A percentile compares a stretch with the other conserved stretches of the same genome.
Conservation (phyloP, 2,888 invertebrate genomes). For the Bimastos eiseni region DNA sequence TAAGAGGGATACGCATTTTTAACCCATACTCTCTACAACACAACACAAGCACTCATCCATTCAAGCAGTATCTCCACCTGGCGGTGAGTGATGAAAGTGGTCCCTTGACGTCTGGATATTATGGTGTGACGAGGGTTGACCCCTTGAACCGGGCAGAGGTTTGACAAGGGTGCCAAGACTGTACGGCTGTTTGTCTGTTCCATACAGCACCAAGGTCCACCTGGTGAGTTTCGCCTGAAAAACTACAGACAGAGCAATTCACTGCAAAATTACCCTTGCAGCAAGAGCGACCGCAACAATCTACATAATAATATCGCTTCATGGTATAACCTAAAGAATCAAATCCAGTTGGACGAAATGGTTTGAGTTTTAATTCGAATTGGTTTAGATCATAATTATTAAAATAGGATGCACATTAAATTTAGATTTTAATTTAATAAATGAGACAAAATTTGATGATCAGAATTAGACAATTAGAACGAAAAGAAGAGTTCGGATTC, state of each 20-base stretch:
- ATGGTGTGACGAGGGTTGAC: not conserved
- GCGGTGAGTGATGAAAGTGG: not conserved
- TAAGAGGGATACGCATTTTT: too few species aligned
- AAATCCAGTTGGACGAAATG: not conserved
- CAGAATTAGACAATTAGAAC: too few species aligned
- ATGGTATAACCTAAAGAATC: not conserved
- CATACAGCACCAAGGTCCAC: constrained; percentile 35
- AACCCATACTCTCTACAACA: too few species aligned
- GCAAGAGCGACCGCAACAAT: not conserved
- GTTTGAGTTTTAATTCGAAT: not conserved
- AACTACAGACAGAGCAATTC: not conserved
- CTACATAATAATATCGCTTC: not conserved
- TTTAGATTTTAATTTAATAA: too few species aligned
- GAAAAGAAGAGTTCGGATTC: too few species aligned
- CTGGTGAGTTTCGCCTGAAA: constrained; percentile 27
- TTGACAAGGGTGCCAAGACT: not conserved
- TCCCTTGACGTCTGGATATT: not conserved
- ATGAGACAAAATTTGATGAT: too few species aligned
- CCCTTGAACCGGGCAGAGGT: not conserved
- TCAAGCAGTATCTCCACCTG: not conserved
- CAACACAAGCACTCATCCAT: too few species aligned
- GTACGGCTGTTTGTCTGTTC: constrained; percentile 27
- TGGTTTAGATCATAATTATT: too few species aligned
- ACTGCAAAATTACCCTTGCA: not conserved
- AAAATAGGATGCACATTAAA: too few species aligned